Base-by-base conservation (phyloP, 2,797 vertebrate species). In the Gallinago nigripennis region DNA sequence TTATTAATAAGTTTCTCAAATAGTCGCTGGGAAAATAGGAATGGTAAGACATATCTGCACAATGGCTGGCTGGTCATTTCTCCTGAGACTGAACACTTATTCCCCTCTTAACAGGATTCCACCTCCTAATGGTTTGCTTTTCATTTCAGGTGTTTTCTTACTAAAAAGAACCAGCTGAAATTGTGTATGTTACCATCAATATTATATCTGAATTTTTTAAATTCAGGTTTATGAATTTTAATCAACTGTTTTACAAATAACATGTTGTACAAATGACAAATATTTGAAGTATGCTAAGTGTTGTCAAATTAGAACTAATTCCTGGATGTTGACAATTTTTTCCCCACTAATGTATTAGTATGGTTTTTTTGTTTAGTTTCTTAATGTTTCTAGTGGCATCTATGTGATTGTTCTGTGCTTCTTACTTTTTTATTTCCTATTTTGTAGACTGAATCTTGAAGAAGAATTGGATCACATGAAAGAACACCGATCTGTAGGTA, bases 401-500 rank as follows among this genome's bases (percentile, higher is more conserved):
- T 75, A 0, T 39, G 9, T 83, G 25, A 53, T 78, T 83, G 11
- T 61, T 88, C 33, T 33, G 23, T 48, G 24, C 9, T 90, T 92
- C 11, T 51, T 93, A 45, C 4, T 76, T 78, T 71, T 93, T 75
- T 31, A 66, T 88, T 89, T 96, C n/a, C 92, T 90, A 88, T 77
- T 79, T 88, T 94, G 43, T 97, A 99, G 99, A 89, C 95, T 98
- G 28, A 96, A 97, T 87, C 97, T 99, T 90, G 98, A 99, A 91
- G 98, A 99, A 97, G 98, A 99, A 91, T 90, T 99, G 95, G 98
- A 99, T 97, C 96, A 98, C 88, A 95, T 99, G 84, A 98, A 98
- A 95, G 98, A 98, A 70, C 95, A 97, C 81, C 90, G 73, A 37
- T 98, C 98, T 17, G 81, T 97, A 96, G 98, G 99, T 97, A 98